Evolutionary conservation across 2,797 vertebrate species (phyloP).

Genomic region (Vespertilio murinus): DNA sequence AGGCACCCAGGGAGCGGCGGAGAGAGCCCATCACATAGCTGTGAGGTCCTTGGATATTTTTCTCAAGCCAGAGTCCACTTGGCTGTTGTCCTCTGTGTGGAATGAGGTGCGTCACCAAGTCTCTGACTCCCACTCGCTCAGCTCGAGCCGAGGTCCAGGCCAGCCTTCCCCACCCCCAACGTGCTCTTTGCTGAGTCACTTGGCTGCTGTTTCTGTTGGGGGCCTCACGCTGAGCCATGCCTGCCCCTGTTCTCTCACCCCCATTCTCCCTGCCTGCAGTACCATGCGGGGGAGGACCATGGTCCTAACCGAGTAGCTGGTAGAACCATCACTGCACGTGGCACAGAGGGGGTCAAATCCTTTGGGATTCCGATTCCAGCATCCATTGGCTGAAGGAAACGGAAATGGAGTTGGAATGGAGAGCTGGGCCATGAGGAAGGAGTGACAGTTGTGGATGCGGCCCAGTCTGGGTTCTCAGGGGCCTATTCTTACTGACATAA

Average conservation of each 20-base stretch:
- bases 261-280: background rate
- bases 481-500: background rate
- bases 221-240: background rate
- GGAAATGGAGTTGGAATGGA: no score
- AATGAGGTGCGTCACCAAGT: background rate
- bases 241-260: background rate
- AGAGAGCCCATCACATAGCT: background rate
- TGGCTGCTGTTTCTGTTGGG: background rate
- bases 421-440: fast-evolving
- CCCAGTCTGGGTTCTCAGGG: background rate
- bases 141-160: fast-evolving
- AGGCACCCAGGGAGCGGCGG: background rate
- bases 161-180: background rate
- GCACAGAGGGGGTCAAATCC: background rate
- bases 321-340: fast-evolving
- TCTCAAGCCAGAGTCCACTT: background rate
- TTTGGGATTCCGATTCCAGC: background rate
- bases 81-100: background rate
- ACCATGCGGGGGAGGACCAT: fast-evolving
- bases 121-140: background rate
- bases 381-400: background rate
- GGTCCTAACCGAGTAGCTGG: background rate
- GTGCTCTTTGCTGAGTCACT: slow-evolving; percentile 9
- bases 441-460: fast-evolving
- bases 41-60: background rate